Evolutionary conservation across 2,797 vertebrate genomes (phyloP).

Genomic region (Syngnathus acus): DNA sequence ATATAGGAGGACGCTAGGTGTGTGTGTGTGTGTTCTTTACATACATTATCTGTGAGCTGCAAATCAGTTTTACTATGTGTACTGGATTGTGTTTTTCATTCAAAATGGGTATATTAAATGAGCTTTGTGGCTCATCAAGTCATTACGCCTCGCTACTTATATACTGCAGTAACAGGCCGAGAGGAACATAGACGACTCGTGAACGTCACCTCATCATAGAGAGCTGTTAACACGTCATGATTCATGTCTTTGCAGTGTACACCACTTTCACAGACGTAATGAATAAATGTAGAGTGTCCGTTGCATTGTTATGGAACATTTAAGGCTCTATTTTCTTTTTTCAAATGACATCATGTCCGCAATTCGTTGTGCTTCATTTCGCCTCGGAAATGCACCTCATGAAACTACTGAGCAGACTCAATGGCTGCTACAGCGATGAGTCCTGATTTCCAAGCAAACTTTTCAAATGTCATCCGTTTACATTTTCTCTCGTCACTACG

Average conservation of each 20-base stretch:
- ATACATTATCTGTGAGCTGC: not conserved
- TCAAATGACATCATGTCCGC: too few relatives aligned
- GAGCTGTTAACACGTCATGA: not conserved
- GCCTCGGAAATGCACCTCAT: too few relatives aligned
- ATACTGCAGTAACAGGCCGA: not conserved
- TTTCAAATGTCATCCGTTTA: too few relatives aligned
- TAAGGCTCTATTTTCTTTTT: too few relatives aligned
- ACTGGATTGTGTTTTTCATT: not conserved
- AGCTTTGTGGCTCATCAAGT: not conserved
- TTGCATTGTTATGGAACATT: not conserved
- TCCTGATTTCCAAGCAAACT: too few relatives aligned
- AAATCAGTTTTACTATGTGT: not conserved
- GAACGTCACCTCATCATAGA: not conserved
- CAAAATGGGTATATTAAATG: not conserved
- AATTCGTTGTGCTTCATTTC: too few relatives aligned
- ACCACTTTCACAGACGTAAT: not conserved
- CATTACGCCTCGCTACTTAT: not conserved
- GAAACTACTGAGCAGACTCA: too few relatives aligned
- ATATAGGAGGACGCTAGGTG: not conserved
- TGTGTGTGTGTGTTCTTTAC: constrained; percentile 5
- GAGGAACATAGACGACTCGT: not conserved
- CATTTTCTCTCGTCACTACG: too few relatives aligned
- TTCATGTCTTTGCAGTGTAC: not conserved
- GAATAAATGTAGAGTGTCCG: not conserved
- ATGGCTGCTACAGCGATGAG: too few relatives aligned